A percentile compares a stretch with the other conserved stretches of the same genome.
Conservation (phyloP, 2,797 vertebrate genomes). For the Holocentrus rufus region DNA sequence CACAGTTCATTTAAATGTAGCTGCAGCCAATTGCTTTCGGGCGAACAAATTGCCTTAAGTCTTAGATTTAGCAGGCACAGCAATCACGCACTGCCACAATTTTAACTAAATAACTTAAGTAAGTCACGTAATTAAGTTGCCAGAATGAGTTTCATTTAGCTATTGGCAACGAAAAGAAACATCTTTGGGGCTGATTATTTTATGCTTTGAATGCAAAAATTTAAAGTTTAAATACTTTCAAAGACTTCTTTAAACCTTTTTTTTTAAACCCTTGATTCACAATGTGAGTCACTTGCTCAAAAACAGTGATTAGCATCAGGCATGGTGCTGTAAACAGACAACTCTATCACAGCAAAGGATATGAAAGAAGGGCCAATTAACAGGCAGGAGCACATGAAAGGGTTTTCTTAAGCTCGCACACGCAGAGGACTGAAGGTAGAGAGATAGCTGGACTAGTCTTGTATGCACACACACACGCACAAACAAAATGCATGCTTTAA, state of each 20-base stretch:
- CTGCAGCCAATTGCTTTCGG: conserved; percentile 60
- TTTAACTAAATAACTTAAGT: conserved; percentile 31
- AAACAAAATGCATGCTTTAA: neutral
- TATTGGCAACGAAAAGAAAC: neutral
- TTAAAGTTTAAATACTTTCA: neutral
- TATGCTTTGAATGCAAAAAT: conserved; percentile 17
- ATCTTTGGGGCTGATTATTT: neutral
- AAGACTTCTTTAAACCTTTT: neutral
- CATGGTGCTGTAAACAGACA: conserved; percentile 29
- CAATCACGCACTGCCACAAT: conserved; percentile 20
- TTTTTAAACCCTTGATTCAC: neutral
- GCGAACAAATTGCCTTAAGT: conserved; percentile 43
- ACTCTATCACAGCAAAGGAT: conserved; percentile 1
- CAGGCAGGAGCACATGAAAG: neutral
- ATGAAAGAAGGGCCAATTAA: neutral
- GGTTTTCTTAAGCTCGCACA: neutral
- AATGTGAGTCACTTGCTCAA: neutral
- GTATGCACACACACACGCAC: neutral
- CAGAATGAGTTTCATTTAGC: conserved; percentile 21
- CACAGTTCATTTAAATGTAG: conserved; percentile 63
- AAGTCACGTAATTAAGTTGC: conserved; percentile 17
- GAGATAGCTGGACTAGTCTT: neutral
- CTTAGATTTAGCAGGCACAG: conserved; percentile 24
- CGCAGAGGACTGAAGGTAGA: neutral
- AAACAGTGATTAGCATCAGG: no score